A percentile compares a stretch with the other conserved stretches of the same genome.
These are phyloP conservation scores for Branchipolynoe longqiensis DNA, from an alignment of 2,888 invertebrate genomes.

Conservation along the genomic window DNA sequence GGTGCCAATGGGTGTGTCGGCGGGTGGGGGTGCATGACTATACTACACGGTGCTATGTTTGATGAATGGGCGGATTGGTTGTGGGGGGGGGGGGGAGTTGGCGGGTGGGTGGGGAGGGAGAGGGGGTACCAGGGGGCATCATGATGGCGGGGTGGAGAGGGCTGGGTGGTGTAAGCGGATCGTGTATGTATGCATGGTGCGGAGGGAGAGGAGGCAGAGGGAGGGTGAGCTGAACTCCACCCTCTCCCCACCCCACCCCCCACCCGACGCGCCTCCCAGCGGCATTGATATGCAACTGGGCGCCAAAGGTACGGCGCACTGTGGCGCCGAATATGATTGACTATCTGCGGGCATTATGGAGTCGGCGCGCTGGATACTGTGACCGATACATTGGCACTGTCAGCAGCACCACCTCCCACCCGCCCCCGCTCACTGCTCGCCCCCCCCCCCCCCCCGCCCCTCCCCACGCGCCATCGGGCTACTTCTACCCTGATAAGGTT, in stretches of 20 bases:
- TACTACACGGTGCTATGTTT: constrained; percentile 2
- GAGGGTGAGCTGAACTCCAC: too few relatives aligned
- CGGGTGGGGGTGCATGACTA: too few relatives aligned
- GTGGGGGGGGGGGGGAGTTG: neutral
- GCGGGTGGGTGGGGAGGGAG: too few relatives aligned
- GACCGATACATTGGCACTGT: constrained; percentile 27
- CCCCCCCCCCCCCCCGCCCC: neutral
- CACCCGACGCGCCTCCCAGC: neutral
- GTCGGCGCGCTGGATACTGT: neutral
- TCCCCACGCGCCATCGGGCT: too few relatives aligned
- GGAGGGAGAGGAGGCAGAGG: too few relatives aligned
- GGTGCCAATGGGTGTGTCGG: too few relatives aligned
- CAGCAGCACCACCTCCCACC: neutral
- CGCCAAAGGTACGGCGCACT: constrained; percentile 27
- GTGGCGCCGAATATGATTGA: constrained; percentile 43
- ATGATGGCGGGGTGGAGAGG: too few relatives aligned
- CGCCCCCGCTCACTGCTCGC: neutral
- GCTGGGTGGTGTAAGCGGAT: too few relatives aligned
- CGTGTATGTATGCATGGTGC: too few relatives aligned
- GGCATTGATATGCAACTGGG: constrained; percentile 48
- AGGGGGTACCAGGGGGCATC: too few relatives aligned
- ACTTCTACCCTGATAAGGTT: too few relatives aligned
- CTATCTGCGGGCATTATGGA: constrained; percentile 44
- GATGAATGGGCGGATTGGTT: constrained; percentile 8
- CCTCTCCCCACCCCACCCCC: constrained; percentile 13